Conservation (phyloP, 1,140 invertebrate species). For the Glossosoma conforme region DNA sequence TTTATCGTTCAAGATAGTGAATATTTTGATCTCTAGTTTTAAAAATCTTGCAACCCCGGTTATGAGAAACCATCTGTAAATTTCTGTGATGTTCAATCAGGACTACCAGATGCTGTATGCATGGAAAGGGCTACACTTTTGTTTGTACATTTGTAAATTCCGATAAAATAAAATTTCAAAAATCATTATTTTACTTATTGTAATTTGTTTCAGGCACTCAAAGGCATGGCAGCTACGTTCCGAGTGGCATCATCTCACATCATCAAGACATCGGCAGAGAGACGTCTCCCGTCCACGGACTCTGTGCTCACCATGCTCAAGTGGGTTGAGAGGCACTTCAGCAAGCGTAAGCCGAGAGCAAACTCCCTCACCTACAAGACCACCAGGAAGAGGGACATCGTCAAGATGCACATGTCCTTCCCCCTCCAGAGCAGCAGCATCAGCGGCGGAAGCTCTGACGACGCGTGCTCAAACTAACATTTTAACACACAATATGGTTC, state of each 20-base stretch:
- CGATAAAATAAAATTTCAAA: neutral
- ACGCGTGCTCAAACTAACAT: conserved; percentile 21
- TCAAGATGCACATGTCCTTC: conserved; percentile 71
- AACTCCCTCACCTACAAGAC: conserved; percentile 55
- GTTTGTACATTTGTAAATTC: neutral
- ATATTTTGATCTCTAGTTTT: too few species aligned
- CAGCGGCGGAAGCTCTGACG: conserved; percentile 25
- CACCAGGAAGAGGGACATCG: conserved; percentile 53
- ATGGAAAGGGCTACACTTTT: conserved; percentile 48
- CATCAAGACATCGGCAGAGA: conserved; percentile 79
- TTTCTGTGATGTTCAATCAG: neutral
- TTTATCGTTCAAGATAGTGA: too few species aligned
- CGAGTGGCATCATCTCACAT: conserved; percentile 78
- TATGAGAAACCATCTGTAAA: too few species aligned
- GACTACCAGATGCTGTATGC: too few species aligned
- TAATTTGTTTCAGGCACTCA: conserved; percentile 58
- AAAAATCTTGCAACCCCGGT: too few species aligned
- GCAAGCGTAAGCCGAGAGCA: conserved; percentile 63
- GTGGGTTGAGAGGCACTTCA: conserved; percentile 82
- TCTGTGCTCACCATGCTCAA: conserved; percentile 84
- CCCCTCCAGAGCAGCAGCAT: conserved; percentile 39
- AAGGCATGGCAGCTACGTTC: conserved; percentile 89
- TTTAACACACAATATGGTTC: neutral
- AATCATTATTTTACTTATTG: too few species aligned
- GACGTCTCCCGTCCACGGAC: conserved; percentile 79